These are phyloP conservation scores for Pseudomugil tenellus DNA, from an alignment of 2,797 vertebrate species.

Conservation along the genomic window DNA sequence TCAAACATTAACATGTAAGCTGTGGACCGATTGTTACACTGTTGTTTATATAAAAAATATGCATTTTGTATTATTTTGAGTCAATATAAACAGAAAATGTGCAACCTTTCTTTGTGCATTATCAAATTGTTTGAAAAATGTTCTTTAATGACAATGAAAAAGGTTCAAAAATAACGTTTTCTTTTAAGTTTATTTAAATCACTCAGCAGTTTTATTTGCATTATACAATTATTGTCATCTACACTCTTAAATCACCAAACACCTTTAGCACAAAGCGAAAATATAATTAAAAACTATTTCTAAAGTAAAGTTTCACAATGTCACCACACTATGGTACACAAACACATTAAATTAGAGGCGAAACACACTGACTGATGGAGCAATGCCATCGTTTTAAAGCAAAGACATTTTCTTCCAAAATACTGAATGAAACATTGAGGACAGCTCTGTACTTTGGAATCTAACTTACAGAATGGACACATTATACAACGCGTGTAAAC, in stretches of 20 bases:
- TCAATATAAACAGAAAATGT: not conserved
- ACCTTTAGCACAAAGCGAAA: constrained; percentile 35
- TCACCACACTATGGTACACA: constrained; percentile 18
- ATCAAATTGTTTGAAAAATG: not conserved
- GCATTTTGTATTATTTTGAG: not conserved
- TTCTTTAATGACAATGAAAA: not conserved
- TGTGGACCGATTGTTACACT: not conserved
- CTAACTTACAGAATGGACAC: constrained; percentile 11
- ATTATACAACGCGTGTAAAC: constrained; percentile 3
- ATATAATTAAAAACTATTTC: constrained; percentile 28
- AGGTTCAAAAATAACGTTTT: not conserved
- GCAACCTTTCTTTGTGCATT: not conserved
- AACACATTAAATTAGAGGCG: constrained; percentile 28
- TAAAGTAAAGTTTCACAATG: constrained; percentile 20
- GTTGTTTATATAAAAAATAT: too few relatives aligned
- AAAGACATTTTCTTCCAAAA: constrained; percentile 27
- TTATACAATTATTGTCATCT: constrained; percentile 15
- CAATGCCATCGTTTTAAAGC: constrained; percentile 15
- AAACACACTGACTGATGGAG: constrained; percentile 7
- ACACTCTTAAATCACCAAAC: constrained; percentile 32
- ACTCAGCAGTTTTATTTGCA: not conserved
- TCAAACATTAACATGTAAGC: not conserved
- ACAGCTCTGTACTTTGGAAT: constrained; percentile 21
- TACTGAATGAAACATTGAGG: constrained; percentile 10
- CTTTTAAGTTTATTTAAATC: constrained; percentile 47